Percentiles rank a stretch among this genome's conserved stretches.
Evolutionary conservation across 2,113 vertebrate genomes (phyloP).

Genomic region (Tachycineta bicolor): DNA sequence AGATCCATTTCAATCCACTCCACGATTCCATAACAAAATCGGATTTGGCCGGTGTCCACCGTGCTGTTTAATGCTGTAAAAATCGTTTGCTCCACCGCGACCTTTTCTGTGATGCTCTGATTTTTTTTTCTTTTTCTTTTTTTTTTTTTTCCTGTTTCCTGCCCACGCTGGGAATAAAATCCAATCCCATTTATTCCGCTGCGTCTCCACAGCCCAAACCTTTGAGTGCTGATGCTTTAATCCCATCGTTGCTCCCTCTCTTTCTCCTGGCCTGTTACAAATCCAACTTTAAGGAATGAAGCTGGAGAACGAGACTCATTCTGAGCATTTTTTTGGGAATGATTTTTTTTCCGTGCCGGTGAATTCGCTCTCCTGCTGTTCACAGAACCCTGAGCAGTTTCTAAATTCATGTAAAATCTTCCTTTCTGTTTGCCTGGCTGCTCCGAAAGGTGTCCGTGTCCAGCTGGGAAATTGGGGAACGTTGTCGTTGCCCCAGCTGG

Average conservation of each 20-base stretch:
- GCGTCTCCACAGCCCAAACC: rapidly evolving
- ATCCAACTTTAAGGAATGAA: background rate
- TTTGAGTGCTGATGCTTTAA: background rate
- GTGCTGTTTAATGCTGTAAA: background rate
- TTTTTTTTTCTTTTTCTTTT: background rate
- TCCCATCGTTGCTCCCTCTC: background rate
- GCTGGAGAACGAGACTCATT: rapidly evolving
- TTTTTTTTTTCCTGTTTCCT: background rate
- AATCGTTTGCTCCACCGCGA: background rate
- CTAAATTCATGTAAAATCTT: no score
- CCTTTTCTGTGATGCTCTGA: background rate
- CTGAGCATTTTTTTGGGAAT: background rate
- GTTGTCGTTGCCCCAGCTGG: background rate
- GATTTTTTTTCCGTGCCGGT: background rate
- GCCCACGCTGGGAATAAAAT: background rate
- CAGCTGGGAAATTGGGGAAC: background rate
- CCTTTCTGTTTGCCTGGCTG: background rate
- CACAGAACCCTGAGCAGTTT: no score
- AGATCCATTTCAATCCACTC: background rate
- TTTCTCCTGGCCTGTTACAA: background rate
- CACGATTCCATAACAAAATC: rapidly evolving
- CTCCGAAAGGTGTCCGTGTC: background rate
- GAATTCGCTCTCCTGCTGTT: background rate
- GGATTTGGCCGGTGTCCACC: background rate
- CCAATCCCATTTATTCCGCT: background rate